Evolutionary conservation across 2,888 invertebrate species (phyloP).

Genomic region (Perdita meconis): DNA sequence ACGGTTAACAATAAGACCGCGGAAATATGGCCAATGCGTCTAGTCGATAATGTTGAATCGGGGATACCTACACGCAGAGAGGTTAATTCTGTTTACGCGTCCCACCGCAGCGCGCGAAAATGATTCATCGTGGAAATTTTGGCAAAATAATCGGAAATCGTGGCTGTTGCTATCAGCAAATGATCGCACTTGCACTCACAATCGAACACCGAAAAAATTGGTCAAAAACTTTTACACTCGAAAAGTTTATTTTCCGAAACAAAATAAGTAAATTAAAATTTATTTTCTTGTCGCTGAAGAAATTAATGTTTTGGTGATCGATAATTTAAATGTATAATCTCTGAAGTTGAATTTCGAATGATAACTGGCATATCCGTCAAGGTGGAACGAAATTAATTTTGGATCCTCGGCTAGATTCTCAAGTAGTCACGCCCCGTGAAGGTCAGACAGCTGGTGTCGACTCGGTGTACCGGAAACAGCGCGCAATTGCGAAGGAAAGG

Average conservation of each 20-base stretch:
- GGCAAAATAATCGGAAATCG: constrained; percentile 25
- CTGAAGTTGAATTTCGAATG: too few species aligned
- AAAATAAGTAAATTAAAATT: too few species aligned
- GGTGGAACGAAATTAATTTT: too few species aligned
- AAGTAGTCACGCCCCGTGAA: constrained; percentile 15
- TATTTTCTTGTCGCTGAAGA: too few species aligned
- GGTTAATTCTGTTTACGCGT: constrained; percentile 16
- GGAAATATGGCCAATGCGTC: constrained; percentile 16
- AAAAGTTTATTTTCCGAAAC: too few species aligned
- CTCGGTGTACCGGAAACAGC: constrained; percentile 19
- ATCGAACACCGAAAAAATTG: too few species aligned
- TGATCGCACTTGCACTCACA: too few species aligned
- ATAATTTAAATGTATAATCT: too few species aligned
- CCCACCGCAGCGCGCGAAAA: constrained; percentile 1
- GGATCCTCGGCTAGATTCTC: background rate
- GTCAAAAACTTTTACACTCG: too few species aligned
- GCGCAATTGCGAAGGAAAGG: constrained; percentile 30
- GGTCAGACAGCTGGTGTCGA: constrained; percentile 17
- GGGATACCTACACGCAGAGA: constrained; percentile 2
- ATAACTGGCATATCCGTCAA: too few species aligned
- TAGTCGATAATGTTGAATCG: constrained; percentile 7
- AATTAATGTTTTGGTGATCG: too few species aligned
- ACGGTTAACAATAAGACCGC: constrained; percentile 7
- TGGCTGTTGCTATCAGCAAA: constrained; percentile 17
- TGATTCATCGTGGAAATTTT: constrained; percentile 34